Evolutionary conservation across 1,140 invertebrate species (phyloP).

Genomic region (Ephestia elutella): DNA sequence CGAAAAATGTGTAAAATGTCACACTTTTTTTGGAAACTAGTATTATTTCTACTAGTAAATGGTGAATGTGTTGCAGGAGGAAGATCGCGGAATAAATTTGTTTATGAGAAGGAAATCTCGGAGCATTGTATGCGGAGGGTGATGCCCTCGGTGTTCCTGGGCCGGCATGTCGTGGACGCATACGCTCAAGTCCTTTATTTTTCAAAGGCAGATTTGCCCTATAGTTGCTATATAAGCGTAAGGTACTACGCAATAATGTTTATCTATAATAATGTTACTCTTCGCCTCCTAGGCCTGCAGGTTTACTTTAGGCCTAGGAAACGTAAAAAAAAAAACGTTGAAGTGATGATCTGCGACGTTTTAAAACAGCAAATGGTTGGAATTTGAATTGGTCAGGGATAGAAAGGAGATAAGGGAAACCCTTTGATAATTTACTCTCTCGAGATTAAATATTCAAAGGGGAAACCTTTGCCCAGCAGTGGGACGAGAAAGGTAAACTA

Average conservation of each 20-base stretch:
- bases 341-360: too few relatives aligned
- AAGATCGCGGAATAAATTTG: conserved; percentile 19
- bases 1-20: neutral
- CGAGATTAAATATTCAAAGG: too few relatives aligned
- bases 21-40: neutral
- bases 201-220: conserved; percentile 46
- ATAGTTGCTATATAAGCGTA: conserved; percentile 54
- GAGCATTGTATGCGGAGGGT: conserved; percentile 51
- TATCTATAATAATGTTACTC: neutral
- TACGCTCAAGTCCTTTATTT: conserved; percentile 49
- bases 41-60: conserved; percentile 12
- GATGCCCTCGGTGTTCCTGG: conserved; percentile 51
- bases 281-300: too few relatives aligned
- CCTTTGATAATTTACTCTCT: too few relatives aligned
- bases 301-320: too few relatives aligned
- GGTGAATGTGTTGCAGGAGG: neutral
- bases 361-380: too few relatives aligned
- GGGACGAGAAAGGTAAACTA: too few relatives aligned
- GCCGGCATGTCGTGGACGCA: conserved; percentile 41
- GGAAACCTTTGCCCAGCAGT: too few relatives aligned
- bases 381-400: too few relatives aligned
- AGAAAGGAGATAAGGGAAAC: too few relatives aligned
- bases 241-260: conserved; percentile 43
- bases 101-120: conserved; percentile 51
- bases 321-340: too few relatives aligned